Evolutionary conservation across 2,888 invertebrate species (phyloP), one percentile per base, ranked within the genome.

Genomic region (Acleris holmiana): DNA sequence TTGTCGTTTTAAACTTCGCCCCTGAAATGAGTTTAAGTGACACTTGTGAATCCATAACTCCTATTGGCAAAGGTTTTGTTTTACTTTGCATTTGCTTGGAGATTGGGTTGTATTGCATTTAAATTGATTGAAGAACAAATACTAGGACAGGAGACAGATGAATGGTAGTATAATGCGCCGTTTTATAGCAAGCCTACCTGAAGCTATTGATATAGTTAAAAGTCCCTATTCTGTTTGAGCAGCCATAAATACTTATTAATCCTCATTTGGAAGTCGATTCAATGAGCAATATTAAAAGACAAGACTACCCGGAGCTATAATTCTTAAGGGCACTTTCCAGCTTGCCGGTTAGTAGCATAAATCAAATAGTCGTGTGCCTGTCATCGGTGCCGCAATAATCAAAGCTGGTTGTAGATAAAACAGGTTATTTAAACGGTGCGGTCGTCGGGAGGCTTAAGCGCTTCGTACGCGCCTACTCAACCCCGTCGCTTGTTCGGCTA

Each of bases 301-400:
- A 79, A 79, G 77, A 76, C 74, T 65, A 53, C 61, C 71, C 75
- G 69, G 71, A 75, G 77, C 76, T 76, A 79, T 84, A 86, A 82
- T 77, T 82, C 76, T 78, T 72, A 75, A 73, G 76, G 69, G 80
- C 80, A 79, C 81, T 82, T 80, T 82, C 79, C 73, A 72, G 70
- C 76, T 81, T 74, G 74, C 73, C 79, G 79, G 80, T 83, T 81
- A 78, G 74, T 75, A 77, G 74, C 77, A 85, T 87, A 87, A 87
- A 88, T 88, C 87, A 87, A 86, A 86, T 80, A 82, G 79, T 82
- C 83, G 80, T 83, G 85, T 83, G 79, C 80, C 83, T 87, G 87
- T 87, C 88, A 85, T 83, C 86, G 78, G 74, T 75, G 75, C 75
- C 75, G 79, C 82, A 81, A 78, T 82, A 65, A 86, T 83, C 78